phyloP scores from a whole-genome alignment of 1,140 invertebrate genomes.

The Parapsyche elsis region DNA sequence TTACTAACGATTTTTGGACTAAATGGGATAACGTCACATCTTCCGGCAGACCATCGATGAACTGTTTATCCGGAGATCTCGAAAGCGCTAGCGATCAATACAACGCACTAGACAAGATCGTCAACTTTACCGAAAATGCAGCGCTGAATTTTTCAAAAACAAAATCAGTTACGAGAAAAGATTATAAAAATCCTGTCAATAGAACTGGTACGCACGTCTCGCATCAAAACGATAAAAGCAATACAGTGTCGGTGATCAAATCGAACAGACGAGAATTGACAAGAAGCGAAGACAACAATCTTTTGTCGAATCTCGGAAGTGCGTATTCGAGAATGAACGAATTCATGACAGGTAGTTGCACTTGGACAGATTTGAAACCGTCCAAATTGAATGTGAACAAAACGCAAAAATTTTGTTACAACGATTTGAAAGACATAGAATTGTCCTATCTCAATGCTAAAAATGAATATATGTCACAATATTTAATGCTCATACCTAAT shows the following conservation, averaged over 20 bases:
- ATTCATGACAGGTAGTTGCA: slow-evolving; percentile 64
- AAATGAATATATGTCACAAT: slow-evolving; percentile 66
- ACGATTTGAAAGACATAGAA: slow-evolving; percentile 62
- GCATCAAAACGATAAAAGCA: slow-evolving; percentile 35
- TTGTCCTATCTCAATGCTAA: slow-evolving; percentile 66
- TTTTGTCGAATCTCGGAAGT: slow-evolving; percentile 61
- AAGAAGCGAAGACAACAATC: not conserved
- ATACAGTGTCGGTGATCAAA: slow-evolving; percentile 49
- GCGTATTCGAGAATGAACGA: slow-evolving; percentile 65
- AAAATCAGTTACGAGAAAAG: slow-evolving; percentile 61
- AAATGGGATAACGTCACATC: slow-evolving; percentile 57
- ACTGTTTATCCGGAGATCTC: slow-evolving; percentile 59
- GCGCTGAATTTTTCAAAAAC: slow-evolving; percentile 62
- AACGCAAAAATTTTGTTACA: slow-evolving; percentile 40
- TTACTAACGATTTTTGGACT: slow-evolving; percentile 66
- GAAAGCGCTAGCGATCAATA: slow-evolving; percentile 63
- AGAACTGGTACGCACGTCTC: slow-evolving; percentile 35
- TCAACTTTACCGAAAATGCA: slow-evolving; percentile 66
- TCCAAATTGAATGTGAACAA: not conserved
- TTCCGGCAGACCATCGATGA: slow-evolving; percentile 59
- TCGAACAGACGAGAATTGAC: slow-evolving; percentile 32
- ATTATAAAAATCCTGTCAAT: slow-evolving; percentile 44
- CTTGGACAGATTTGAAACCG: slow-evolving; percentile 61
- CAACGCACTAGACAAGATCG: slow-evolving; percentile 67
- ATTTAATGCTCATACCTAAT: slow-evolving; percentile 64